phyloP scores from a whole-genome alignment of 2,113 vertebrate species.

The Cochlearius cochlearius region DNA sequence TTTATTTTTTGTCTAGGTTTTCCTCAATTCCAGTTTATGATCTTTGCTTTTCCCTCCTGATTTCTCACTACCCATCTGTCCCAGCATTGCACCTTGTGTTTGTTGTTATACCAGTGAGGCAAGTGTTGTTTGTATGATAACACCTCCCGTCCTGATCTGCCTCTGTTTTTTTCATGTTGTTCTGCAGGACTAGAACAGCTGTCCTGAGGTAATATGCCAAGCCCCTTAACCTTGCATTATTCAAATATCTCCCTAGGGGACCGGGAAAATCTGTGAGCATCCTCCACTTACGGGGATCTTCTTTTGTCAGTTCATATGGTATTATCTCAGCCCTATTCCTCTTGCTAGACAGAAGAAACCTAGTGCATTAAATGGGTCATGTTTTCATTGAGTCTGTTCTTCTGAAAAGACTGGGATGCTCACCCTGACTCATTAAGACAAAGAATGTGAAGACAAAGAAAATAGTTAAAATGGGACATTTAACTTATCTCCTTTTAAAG shows the following conservation, averaged over 20 bases:
- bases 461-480: not conserved
- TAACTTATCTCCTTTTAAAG: not conserved
- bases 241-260: not conserved
- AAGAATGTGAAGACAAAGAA: constrained; percentile 5
- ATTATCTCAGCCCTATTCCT: not conserved
- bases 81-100: not conserved
- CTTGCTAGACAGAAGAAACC: not conserved
- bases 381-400: not conserved
- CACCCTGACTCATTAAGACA: not conserved
- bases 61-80: constrained; percentile 10
- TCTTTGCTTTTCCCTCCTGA: not conserved
- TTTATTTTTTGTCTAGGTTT: not conserved
- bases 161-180: not conserved
- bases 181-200: constrained; percentile 33
- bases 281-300: not conserved
- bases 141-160: not conserved
- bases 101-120: not conserved
- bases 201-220: constrained; percentile 42
- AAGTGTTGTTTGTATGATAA: not conserved
- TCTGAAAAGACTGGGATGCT: not conserved
- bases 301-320: not conserved
- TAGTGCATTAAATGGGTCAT: not conserved
- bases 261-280: not conserved
- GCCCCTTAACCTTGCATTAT: constrained; percentile 28
- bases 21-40: not conserved